Percentiles rank a stretch among this genome's conserved stretches.
Evolutionary conservation across 1,140 invertebrate species (phyloP).

Genomic region (Asbolus verrucosus): DNA sequence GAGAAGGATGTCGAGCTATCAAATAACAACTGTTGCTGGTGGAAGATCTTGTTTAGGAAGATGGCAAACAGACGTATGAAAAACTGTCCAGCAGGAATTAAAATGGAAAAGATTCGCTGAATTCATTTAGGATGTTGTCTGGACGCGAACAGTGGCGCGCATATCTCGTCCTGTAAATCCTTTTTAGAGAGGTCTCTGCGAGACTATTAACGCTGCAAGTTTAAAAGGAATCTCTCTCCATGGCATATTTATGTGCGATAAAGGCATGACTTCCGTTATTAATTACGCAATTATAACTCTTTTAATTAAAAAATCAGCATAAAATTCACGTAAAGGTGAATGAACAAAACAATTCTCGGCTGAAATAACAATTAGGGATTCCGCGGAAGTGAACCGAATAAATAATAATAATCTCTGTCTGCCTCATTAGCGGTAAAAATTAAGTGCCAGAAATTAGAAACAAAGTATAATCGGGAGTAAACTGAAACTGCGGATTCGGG

Average conservation of each 20-base stretch:
- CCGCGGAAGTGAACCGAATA: slow-evolving; percentile 52
- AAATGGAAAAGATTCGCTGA: too few species aligned
- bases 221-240: slow-evolving; percentile 43
- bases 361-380: slow-evolving; percentile 55
- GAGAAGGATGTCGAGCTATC: too few species aligned
- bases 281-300: slow-evolving; percentile 60
- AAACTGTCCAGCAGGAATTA: too few species aligned
- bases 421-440: slow-evolving; percentile 58
- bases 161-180: slow-evolving; percentile 22
- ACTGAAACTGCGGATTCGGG: slow-evolving; percentile 50
- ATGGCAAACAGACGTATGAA: too few species aligned
- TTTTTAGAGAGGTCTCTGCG: slow-evolving; percentile 26
- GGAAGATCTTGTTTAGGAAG: too few species aligned
- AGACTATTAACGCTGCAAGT: slow-evolving; percentile 43
- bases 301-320: slow-evolving; percentile 57
- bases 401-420: slow-evolving; percentile 57
- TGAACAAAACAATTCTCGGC: slow-evolving; percentile 50
- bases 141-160: neutral
- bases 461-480: slow-evolving; percentile 56
- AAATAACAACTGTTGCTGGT: too few species aligned
- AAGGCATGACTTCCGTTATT: slow-evolving; percentile 56
- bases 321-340: slow-evolving; percentile 51
- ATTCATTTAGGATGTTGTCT: slow-evolving; percentile 12
- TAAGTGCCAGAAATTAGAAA: slow-evolving; percentile 56
- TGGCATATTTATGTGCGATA: slow-evolving; percentile 54